Base-by-base conservation (phyloP, 2,888 invertebrate species). In the Platerodrilus igneus region DNA sequence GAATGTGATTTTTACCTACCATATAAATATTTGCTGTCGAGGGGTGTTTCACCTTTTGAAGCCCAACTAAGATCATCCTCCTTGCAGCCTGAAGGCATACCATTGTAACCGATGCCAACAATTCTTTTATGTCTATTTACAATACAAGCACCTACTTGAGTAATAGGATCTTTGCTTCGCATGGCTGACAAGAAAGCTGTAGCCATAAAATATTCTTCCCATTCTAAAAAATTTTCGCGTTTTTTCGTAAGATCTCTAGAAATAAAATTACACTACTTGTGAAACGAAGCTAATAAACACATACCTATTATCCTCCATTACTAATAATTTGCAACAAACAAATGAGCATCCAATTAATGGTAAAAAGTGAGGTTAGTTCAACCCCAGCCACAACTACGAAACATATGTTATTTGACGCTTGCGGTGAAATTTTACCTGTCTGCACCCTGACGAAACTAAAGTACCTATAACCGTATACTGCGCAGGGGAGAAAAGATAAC, bases 151-250 rank as follows among this genome's bases (percentile, higher is more conserved):
- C 97, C 97, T 10, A 94, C 94, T 76, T 96, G 94, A 2, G 86
- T 85, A 34, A 71, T 72, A 0, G 96, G 96, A 71, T 97, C 97
- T 71, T 97, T 97, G 62, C 95, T 95, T 37, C 96, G 74, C 71
- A 90, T 86, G 0, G 94, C 87, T 1, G 93, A 85, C 15, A 97
- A 71, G 59, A 93, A 81, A 2, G 95, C 94, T 5, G 83, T 78
- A 0, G 88, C 86, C 96, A 97, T 96, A 62, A 96, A 97, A 68
- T 94, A 96, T 51, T 97, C 96, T 41, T 82, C 75, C 95, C 95
- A 96, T 22, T 78, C 76, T 17, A 96, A 64, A 57, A 85, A 90
- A 47, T 78, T 77, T 20, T 61, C 51, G 22, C 83, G 70, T 66
- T 84, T 86, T n/a, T n/a, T n/a, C n/a, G n/a, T n/a, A n/a, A n/a